Base-by-base conservation (phyloP, 2,888 invertebrate genomes). In the Meliscaeva auricollis region DNA sequence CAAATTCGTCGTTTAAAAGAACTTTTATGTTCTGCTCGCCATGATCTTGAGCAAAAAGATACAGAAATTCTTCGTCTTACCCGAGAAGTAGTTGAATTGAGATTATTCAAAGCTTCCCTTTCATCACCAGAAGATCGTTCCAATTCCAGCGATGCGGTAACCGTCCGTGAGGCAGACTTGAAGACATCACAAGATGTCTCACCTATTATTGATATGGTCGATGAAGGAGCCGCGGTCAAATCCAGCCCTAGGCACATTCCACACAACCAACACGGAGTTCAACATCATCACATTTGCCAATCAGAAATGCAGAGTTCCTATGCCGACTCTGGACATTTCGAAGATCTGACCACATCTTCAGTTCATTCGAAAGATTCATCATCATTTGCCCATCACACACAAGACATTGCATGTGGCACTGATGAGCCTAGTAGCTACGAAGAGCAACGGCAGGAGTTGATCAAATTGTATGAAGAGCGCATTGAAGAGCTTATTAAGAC, bases 291-390 rank as follows among this genome's bases (percentile, higher is more conserved):
- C 48, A 87, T 88, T 26, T 85, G 85, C 50, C 87, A 88, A 60
- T 89, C 91, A 0, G 96, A 96, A 90, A 94, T 96, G 93, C 95
- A 95, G 89, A 95, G 95, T 87, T 97, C 97, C 32, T 95, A 96
- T 89, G 96, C 96, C 73, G 97, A 97, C 92, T 97, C 97, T 7
- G 97, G 97, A 52, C 96, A 97, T 92, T 97, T 96, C 92, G 97
- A 97, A 91, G 97, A 97, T 92, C 93, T 96, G 88, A 95, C 95
- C 17, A 95, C 95, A 89, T 96, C 96, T 66, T 96, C 96, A 72
- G 93, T 96, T 84, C 95, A 96, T 92, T 96, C 96, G 76, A 96
- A 96, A 92, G 96, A 96, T 89, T 91, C 91, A 3, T 95, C 95
- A 4, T 95, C 95, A n/a, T 94, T 94, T 70, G 93, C 93, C 89